Conservation (phyloP, 2,888 invertebrate species). For the Lottia scabra region DNA sequence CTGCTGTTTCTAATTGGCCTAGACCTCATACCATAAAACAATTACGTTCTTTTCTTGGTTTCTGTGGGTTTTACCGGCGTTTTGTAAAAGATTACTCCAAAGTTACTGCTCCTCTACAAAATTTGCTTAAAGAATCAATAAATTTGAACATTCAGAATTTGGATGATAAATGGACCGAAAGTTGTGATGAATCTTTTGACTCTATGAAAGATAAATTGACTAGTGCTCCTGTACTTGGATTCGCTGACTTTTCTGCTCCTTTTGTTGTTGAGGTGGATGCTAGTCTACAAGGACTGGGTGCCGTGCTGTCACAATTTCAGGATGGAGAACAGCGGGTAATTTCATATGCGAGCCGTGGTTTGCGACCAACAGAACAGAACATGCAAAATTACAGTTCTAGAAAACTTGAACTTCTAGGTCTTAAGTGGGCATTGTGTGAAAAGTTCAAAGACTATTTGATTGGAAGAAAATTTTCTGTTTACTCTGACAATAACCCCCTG, state of each 20-base stretch:
- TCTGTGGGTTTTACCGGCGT: slow-evolving; percentile 20
- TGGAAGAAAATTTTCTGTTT: slow-evolving; percentile 9
- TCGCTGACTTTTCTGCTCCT: slow-evolving; percentile 9
- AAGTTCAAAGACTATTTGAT: slow-evolving; percentile 24
- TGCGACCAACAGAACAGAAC: slow-evolving; percentile 14
- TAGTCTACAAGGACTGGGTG: slow-evolving; percentile 14
- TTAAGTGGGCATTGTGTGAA: slow-evolving; percentile 28
- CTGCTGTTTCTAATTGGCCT: slow-evolving; percentile 3
- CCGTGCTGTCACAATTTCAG: slow-evolving; percentile 18
- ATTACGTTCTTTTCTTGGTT: slow-evolving; percentile 14
- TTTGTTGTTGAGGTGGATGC: slow-evolving; percentile 15
- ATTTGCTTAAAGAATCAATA: not conserved
- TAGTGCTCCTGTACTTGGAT: slow-evolving; percentile 10
- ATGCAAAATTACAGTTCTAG: slow-evolving; percentile 21
- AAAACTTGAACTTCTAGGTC: slow-evolving; percentile 23
- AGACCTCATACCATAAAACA: slow-evolving; percentile 5
- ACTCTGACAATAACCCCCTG: slow-evolving; percentile 24
- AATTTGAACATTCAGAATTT: slow-evolving; percentile 5
- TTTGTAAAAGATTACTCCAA: slow-evolving; percentile 11
- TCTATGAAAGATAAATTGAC: slow-evolving; percentile 8
- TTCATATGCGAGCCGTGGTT: slow-evolving; percentile 15
- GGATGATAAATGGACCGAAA: slow-evolving; percentile 9
- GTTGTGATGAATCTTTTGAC: slow-evolving; percentile 9
- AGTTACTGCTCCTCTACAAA: slow-evolving; percentile 7
- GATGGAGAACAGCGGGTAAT: not conserved